Percentiles rank a stretch among this genome's conserved stretches.
phyloP scores from a whole-genome alignment of 2,888 invertebrate species.

The Adelognathus sp. region DNA sequence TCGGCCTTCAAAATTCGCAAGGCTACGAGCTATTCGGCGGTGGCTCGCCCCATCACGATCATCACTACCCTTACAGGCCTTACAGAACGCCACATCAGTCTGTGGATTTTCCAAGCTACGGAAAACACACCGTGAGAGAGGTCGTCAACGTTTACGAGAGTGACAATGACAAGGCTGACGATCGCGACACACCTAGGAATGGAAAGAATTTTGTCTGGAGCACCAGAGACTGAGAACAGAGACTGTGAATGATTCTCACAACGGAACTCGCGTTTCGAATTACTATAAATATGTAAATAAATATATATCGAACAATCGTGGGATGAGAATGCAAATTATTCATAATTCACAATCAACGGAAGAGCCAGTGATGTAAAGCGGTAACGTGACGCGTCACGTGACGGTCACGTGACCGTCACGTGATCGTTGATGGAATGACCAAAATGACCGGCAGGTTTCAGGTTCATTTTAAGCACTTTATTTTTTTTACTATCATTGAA shows the following conservation, averaged over 20 bases:
- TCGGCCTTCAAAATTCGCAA: constrained; percentile 59
- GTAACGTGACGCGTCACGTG: too few relatives aligned
- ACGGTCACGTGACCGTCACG: too few relatives aligned
- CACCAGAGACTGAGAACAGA: constrained; percentile 60
- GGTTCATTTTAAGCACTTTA: too few relatives aligned
- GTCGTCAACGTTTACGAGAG: constrained; percentile 76
- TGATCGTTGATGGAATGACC: too few relatives aligned
- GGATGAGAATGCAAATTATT: background rate
- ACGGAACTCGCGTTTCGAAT: background rate
- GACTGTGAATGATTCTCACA: background rate
- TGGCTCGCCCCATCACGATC: constrained; percentile 59
- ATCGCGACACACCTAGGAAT: constrained; percentile 56
- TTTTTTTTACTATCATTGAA: too few relatives aligned
- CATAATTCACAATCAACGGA: background rate
- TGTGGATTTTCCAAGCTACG: constrained; percentile 64
- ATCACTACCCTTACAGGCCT: constrained; percentile 66
- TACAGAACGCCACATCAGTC: constrained; percentile 60
- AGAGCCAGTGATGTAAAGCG: too few relatives aligned
- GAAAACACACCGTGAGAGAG: constrained; percentile 75
- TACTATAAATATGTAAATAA: constrained; percentile 4
- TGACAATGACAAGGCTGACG: constrained; percentile 64
- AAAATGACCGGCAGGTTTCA: too few relatives aligned
- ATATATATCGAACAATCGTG: too few relatives aligned
- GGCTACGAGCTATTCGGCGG: constrained; percentile 44
- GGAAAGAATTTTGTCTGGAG: constrained; percentile 75